Base-by-base conservation (phyloP, 2,888 invertebrate genomes). In the Pachymerium ferrugineum region DNA sequence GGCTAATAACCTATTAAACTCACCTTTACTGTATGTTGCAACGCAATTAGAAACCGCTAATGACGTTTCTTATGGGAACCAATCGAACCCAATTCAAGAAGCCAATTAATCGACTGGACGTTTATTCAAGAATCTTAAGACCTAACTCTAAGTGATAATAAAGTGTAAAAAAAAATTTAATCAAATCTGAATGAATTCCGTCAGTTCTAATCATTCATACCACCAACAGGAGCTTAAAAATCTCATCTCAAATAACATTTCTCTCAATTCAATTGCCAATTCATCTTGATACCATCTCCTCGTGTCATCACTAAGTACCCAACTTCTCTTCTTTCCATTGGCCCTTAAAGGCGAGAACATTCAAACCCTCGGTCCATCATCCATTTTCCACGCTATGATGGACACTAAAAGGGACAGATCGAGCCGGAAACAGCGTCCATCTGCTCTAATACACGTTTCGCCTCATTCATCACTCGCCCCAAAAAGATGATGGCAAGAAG, bases 371-470 rank as follows among this genome's bases (percentile, higher is more conserved):
- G 25, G 54, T 54, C 54, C 54, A 54, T 54, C 54, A 54, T 54
- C 54, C 54, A 54, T 54, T 54, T 54, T 54, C 54, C 54, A 54
- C 54, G 54, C 54, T 54, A 54, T 54, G 54, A 54, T 54, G 54
- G 54, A 54, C 54, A 54, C 54, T 54, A 54, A 54, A 54, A 54
- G 10, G 54, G 54, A 54, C 54, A 54, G 54, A 54, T 54, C 54
- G 54, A 54, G 54, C 22, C 25, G 54, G 54, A 54, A 54, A 54
- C 54, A 54, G 54, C 54, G 54, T 19, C 54, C 54, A 54, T 54
- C 54, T 54, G 54, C 54, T 54, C 54, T 54, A 54, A 54, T 54
- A 54, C 54, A 54, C 54, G 54, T 54, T 25, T 54, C 54, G 54
- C 54, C 54, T 54, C 54, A 54, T 54, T 54, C 54, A 54, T 54